Evolutionary conservation across 2,888 invertebrate genomes (phyloP), one percentile per base, ranked within the genome.

Genomic region (Colostygia pectinataria): DNA sequence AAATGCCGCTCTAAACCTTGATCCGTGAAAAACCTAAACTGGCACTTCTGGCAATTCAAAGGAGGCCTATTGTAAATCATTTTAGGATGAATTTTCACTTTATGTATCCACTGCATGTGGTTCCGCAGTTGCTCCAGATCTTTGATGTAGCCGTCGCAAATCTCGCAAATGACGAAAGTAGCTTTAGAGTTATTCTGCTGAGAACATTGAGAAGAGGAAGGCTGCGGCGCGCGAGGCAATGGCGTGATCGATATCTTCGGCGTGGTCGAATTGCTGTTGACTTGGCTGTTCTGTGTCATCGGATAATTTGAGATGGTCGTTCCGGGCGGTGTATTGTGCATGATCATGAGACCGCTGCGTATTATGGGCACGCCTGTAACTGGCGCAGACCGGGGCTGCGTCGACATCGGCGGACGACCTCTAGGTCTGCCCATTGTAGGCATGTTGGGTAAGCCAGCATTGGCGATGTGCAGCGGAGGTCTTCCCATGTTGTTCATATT

Each of bases 41-140:
- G 97, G 88, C 98, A 98, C 83, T 98, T 97, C 86, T 98, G 98
- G 84, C 98, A 98, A 90, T 97, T 97, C 62, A 98, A 91, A 42
- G 98, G 98, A 59, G 98, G 98, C 84, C 96, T 92, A 83, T 97
- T 97, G 84, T 97, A 97, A 68, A 97, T 97, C 97, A 97, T 98
- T 90, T 97, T 97, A 48, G 97, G 97, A 91, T 98, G 97, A 75
- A 98, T 97, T 84, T 97, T 97, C 56, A 98, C 97, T 92, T 98
- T 98, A 83, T 98, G 98, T 80, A 98, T 98, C 96, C 98, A 98
- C 78, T 97, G 98, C 97, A 98, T 98, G 79, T 98, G 98, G 82
- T 98, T 98, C 63, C 98, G 92, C 63, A 98, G 90, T 80, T 98
- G 97, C 78, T 98, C 98, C 80, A 98, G 91, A 87, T 98, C 98